phyloP scores from a whole-genome alignment of 2,113 vertebrate species.

The Sturnira hondurensis region DNA sequence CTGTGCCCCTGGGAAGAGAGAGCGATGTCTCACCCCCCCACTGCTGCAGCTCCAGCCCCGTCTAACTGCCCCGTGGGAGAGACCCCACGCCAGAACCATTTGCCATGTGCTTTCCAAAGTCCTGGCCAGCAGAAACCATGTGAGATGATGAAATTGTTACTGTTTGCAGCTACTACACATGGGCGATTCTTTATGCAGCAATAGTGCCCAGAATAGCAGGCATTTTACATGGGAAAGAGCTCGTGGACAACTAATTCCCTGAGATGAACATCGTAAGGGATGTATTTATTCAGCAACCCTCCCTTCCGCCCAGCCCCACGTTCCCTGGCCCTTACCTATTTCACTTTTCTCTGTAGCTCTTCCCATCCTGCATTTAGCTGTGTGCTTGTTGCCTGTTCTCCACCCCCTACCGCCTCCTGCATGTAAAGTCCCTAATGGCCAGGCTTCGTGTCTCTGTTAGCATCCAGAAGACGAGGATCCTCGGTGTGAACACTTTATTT shows the following conservation, averaged over 20 bases:
- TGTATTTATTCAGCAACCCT: not conserved
- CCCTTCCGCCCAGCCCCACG: not conserved
- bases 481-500: not conserved
- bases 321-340: not conserved
- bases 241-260: not conserved
- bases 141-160: not conserved
- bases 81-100: not conserved
- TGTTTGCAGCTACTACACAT: not conserved
- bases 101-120: accelerated
- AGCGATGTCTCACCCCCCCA: accelerated
- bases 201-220: not conserved
- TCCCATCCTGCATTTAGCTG: accelerated
- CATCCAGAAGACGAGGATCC: not conserved
- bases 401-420: not conserved
- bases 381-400: not conserved
- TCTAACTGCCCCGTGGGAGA: accelerated
- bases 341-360: not conserved
- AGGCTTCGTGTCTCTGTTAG: not conserved
- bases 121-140: not conserved
- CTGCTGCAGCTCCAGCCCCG: too few species aligned
- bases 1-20: not conserved
- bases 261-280: accelerated
- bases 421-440: not conserved
- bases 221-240: not conserved
- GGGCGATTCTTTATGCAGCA: not conserved